Evolutionary conservation across 2,888 invertebrate species (phyloP), one percentile per base, ranked within the genome.

Genomic region (Coenonympha glycerion): DNA sequence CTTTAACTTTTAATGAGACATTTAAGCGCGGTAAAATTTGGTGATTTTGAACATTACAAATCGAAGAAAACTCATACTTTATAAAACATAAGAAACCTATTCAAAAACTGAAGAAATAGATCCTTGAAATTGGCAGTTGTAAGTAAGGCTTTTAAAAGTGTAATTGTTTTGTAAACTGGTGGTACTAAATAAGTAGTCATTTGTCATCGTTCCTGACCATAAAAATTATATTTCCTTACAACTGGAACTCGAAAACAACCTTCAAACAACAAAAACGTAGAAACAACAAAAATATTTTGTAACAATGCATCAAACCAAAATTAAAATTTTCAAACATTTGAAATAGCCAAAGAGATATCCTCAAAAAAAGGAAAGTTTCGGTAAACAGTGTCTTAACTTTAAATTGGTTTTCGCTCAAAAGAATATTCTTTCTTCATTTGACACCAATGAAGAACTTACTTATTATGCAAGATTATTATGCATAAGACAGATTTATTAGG

Each of bases 301-400:
- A n/a, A n/a, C n/a, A n/a, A n/a, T n/a, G n/a, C 60, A 62, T 53
- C 56, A 49, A 26, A 44, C 58, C 47, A 47, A 53, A 59, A 60
- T 59, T 57, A 52, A 41, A 53, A 57, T 53, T 44, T 58, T 49
- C 47, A 55, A 53, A 59, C 60, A 63, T 57, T 60, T 54, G 45
- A 49, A 69, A 69, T 71, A 64, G 58, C 55, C 62, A 65, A 69
- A 70, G 66, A 70, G 72, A 76, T 74, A 73, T 71, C 66, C 68
- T 63, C 61, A 58, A 65, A 68, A 69, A 71, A 72, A 67, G 42
- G 40, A 62, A 68, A 71, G 68, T 73, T 73, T 72, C 55, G 55
- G 72, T 73, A 75, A 75, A 74, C 73, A 76, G 65, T 63, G 65
- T 62, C 66, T 64, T 68, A 74, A 74, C 69, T 76, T 74, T 71